phyloP scores from a whole-genome alignment of 2,888 invertebrate species.

The Exephanes ischioxanthus region DNA sequence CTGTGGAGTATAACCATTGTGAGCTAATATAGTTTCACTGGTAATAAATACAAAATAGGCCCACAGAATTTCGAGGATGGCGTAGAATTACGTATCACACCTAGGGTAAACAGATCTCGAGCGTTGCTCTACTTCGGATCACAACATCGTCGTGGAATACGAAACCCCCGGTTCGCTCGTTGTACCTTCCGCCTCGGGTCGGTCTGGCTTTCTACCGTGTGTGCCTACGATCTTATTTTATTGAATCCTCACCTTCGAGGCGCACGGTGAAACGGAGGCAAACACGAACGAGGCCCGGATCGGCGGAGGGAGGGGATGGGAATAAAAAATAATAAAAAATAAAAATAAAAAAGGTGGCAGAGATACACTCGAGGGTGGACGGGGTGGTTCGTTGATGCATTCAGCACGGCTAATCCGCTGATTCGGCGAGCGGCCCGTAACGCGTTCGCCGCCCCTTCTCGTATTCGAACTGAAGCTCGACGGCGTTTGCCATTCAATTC shows the following conservation, averaged over 20 bases:
- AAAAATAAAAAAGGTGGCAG: constrained; percentile 27
- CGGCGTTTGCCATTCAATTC: constrained; percentile 75
- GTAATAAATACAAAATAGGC: constrained; percentile 70
- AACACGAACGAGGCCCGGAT: constrained; percentile 28
- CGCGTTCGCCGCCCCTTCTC: constrained; percentile 73
- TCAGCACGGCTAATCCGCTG: constrained; percentile 81
- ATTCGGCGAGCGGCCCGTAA: constrained; percentile 78
- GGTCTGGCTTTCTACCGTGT: constrained; percentile 26
- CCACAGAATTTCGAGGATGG: constrained; percentile 71
- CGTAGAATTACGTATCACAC: constrained; percentile 73
- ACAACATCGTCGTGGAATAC: constrained; percentile 51
- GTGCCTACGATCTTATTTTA: constrained; percentile 33
- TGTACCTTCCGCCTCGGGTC: constrained; percentile 39
- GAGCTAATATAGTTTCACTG: constrained; percentile 73
- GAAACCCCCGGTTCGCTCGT: constrained; percentile 54
- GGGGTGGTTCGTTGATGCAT: constrained; percentile 71
- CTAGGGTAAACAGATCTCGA: constrained; percentile 72
- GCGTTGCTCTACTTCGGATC: constrained; percentile 21
- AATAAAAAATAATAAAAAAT: constrained; percentile 23
- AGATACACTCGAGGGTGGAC: constrained; percentile 65
- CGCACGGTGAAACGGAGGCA: constrained; percentile 49
- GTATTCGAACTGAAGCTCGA: constrained; percentile 71
- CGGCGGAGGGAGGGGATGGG: constrained; percentile 2
- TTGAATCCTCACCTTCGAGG: constrained; percentile 35
- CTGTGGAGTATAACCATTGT: constrained; percentile 32